Evolutionary conservation across 2,113 vertebrate species (phyloP).

Genomic region (Syrmaticus mikado): DNA sequence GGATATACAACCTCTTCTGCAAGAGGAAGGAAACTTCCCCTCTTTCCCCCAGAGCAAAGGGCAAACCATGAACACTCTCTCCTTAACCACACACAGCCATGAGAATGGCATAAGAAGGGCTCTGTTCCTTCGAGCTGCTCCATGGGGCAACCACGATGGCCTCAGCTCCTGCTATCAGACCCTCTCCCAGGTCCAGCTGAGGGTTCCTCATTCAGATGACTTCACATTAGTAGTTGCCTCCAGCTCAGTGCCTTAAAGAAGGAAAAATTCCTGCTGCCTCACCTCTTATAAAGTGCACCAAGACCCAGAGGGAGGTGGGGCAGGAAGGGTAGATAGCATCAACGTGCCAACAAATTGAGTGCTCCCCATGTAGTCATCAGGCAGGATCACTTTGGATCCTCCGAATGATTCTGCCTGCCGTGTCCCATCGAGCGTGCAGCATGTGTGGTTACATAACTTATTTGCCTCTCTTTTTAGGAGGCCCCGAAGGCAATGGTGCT

Average conservation of each 20-base stretch:
- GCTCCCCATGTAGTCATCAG: neutral
- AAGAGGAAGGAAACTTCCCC: neutral
- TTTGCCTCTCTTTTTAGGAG: neutral
- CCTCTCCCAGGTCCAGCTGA: neutral
- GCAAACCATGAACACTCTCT: neutral
- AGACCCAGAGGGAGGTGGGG: neutral
- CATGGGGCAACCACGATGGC: rapidly evolving
- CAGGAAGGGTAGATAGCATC: neutral
- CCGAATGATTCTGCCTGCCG: neutral
- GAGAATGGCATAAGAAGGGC: neutral
- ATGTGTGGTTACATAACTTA: neutral
- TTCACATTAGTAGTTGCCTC: neutral
- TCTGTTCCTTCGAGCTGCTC: neutral
- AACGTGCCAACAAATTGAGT: neutral
- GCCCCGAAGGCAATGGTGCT: neutral
- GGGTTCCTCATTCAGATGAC: neutral
- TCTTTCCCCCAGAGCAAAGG: neutral
- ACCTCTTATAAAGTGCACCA: neutral
- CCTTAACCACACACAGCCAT: neutral
- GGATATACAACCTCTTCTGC: neutral
- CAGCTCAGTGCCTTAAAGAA: neutral
- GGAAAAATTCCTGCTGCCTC: neutral
- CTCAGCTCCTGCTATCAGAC: rapidly evolving
- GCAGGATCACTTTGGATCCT: neutral
- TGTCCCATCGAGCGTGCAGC: rapidly evolving